These are phyloP conservation scores for Plectrocnemia conspersa DNA, from an alignment of 1,140 invertebrate genomes.

Conservation along the genomic window DNA sequence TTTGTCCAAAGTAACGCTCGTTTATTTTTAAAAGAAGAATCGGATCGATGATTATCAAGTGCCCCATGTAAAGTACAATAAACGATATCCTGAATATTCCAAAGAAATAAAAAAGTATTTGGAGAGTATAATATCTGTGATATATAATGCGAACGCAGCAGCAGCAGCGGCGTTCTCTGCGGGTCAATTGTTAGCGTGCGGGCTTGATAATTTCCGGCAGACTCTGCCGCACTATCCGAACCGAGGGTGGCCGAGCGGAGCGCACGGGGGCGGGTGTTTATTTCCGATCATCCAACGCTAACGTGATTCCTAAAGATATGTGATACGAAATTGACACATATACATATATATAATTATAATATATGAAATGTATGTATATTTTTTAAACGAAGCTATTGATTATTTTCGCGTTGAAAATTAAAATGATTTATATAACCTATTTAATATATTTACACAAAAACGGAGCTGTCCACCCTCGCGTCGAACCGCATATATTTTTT, in stretches of 20 bases:
- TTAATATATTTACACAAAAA: too few species aligned
- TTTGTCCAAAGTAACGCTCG: constrained; percentile 25
- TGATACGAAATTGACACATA: too few species aligned
- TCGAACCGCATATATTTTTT: constrained; percentile 35
- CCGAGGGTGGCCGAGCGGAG: too few species aligned
- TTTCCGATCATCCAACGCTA: too few species aligned
- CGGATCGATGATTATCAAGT: constrained; percentile 29
- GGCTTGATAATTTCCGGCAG: constrained; percentile 46
- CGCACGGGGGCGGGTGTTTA: too few species aligned
- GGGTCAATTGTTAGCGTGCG: constrained; percentile 51
- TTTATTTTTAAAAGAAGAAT: constrained; percentile 22
- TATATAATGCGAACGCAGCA: constrained; percentile 48
- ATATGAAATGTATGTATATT: too few species aligned
- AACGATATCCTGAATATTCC: constrained; percentile 45
- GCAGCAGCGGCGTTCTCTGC: constrained; percentile 45
- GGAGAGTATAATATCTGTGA: constrained; percentile 46
- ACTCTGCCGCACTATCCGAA: constrained; percentile 17
- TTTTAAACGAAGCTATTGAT: too few species aligned
- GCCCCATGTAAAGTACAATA: constrained; percentile 37
- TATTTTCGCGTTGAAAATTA: too few species aligned
- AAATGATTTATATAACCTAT: too few species aligned
- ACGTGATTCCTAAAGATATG: too few species aligned
- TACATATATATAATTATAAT: too few species aligned
- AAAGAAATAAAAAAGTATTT: constrained; percentile 44
- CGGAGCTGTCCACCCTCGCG: too few species aligned